phyloP scores from a whole-genome alignment of 1,140 invertebrate genomes.

The Neodiprion virginianus region DNA sequence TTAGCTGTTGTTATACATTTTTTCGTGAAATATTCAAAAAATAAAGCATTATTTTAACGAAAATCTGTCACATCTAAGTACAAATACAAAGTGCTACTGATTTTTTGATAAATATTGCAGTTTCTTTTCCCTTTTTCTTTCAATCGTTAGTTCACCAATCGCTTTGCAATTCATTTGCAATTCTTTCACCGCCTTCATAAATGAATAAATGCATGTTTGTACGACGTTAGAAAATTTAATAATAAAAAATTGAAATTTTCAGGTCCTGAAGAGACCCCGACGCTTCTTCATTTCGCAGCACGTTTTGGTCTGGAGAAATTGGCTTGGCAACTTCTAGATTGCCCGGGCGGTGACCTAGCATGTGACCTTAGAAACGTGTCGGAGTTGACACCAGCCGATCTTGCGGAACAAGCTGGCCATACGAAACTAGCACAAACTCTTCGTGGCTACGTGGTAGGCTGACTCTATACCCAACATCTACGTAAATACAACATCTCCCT shows the following conservation, averaged over 20 bases:
- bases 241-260: not conserved
- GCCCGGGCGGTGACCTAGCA: conserved; percentile 80
- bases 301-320: conserved; percentile 84
- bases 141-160: not conserved
- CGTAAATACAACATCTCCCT: conserved; percentile 34
- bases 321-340: conserved; percentile 82
- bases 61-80: no score
- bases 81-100: no score
- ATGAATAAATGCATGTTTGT: no score
- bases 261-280: conserved; percentile 85
- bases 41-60: no score
- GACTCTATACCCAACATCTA: conserved; percentile 26
- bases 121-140: no score
- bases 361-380: conserved; percentile 79
- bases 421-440: conserved; percentile 74
- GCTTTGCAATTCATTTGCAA: not conserved
- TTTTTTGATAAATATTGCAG: no score
- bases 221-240: not conserved
- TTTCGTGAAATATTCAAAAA: no score
- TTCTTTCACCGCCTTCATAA: no score
- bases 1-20: no score
- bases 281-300: conserved; percentile 86
- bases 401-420: conserved; percentile 78
- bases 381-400: conserved; percentile 80
- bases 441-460: conserved; percentile 74